Evolutionary conservation across 2,113 vertebrate genomes (phyloP).

Genomic region (Bos javanicus): DNA sequence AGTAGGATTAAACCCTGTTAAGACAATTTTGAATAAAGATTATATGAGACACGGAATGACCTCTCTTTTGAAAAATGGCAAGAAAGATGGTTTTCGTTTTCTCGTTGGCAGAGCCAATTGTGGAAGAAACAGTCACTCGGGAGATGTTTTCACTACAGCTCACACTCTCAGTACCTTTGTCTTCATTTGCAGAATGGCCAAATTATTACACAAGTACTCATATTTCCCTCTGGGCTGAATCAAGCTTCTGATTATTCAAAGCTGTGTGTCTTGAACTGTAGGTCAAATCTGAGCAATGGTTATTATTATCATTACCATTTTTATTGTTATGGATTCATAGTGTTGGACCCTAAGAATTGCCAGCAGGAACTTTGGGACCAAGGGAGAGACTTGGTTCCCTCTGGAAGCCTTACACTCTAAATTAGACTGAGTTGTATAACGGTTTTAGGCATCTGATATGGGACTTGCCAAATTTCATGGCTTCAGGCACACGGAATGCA

Average conservation of each 20-base stretch:
- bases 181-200: slow-evolving; percentile 6
- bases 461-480: slow-evolving; percentile 72
- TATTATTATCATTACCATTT: not conserved
- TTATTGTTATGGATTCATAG: not conserved
- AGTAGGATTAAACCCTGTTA: not conserved
- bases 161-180: not conserved
- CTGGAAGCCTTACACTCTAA: slow-evolving; percentile 61
- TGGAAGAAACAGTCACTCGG: not conserved
- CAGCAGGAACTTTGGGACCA: not conserved
- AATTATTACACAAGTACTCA: not conserved
- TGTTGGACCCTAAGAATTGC: not conserved
- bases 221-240: not conserved
- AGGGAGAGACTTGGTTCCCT: not conserved
- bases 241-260: slow-evolving; percentile 13
- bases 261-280: not conserved
- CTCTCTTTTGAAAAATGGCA: not conserved
- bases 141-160: not conserved
- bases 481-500: slow-evolving; percentile 72
- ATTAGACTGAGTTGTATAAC: slow-evolving; percentile 68
- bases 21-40: not conserved
- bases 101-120: not conserved
- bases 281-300: not conserved
- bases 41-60: not conserved
- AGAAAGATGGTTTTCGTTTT: not conserved
- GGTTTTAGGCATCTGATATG: slow-evolving; percentile 65